Evolutionary conservation across 2,797 vertebrate species (phyloP).

Genomic region (Ctenopoma multispine): DNA sequence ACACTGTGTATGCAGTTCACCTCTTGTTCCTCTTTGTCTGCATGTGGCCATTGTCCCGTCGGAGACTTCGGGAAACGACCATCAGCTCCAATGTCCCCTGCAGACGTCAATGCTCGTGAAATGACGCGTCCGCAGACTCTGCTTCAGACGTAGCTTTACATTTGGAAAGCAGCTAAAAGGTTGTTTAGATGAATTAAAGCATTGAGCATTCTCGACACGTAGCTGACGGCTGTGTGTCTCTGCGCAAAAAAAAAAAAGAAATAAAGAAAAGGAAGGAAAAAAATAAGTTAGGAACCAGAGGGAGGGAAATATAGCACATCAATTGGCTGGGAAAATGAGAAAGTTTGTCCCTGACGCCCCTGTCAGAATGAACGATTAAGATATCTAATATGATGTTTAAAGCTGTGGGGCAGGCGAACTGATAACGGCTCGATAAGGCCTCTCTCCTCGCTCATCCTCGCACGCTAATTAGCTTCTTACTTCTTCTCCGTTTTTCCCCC

Average conservation of each 20-base stretch:
- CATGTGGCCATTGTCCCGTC: constrained; percentile 10
- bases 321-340: constrained; percentile 65
- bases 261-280: neutral
- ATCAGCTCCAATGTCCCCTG: constrained; percentile 53
- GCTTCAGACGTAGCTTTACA: constrained; percentile 26
- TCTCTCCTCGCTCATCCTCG: constrained; percentile 59
- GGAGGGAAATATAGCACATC: constrained; percentile 54
- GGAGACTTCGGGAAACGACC: constrained; percentile 23
- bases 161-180: constrained; percentile 43
- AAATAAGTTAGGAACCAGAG: constrained; percentile 47
- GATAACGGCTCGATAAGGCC: constrained; percentile 73
- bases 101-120: constrained; percentile 31
- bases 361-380: constrained; percentile 74
- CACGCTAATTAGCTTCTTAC: constrained; percentile 77
- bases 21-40: constrained; percentile 5
- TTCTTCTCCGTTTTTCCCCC: constrained; percentile 29
- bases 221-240: constrained; percentile 44
- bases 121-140: constrained; percentile 29
- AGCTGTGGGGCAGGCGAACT: constrained; percentile 64
- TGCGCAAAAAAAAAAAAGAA: constrained; percentile 29
- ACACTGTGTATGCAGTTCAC: constrained; percentile 9
- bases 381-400: constrained; percentile 80
- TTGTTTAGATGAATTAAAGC: constrained; percentile 62
- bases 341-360: constrained; percentile 68
- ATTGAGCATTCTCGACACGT: constrained; percentile 59